phyloP scores from a whole-genome alignment of 1,140 invertebrate genomes.

The Pomacea maculata region DNA sequence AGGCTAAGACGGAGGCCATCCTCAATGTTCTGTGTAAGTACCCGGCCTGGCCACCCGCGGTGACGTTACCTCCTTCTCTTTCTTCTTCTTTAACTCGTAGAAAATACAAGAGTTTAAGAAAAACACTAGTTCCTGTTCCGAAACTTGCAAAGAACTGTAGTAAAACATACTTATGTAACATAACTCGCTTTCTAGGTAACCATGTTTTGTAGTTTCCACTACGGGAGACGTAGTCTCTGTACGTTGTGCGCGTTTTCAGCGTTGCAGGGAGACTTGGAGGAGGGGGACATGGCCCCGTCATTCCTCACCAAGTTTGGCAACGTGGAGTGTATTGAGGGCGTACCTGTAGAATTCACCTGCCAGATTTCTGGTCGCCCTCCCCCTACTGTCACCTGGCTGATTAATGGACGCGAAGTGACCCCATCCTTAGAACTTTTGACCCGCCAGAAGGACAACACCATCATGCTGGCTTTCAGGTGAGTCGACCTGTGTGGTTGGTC shows the following conservation, averaged over 20 bases:
- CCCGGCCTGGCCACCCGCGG: not conserved
- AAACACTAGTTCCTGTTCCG: too few species aligned
- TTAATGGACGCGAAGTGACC: conserved; percentile 49
- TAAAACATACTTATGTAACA: too few species aligned
- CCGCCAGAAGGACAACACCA: conserved; percentile 44
- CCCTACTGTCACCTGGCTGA: conserved; percentile 51
- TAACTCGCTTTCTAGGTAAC: too few species aligned
- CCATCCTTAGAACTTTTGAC: conserved; percentile 39
- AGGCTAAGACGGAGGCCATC: conserved; percentile 60
- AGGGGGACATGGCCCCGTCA: conserved; percentile 50
- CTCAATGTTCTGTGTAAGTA: conserved; percentile 62
- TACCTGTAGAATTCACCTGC: conserved; percentile 53
- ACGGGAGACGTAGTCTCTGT: too few species aligned
- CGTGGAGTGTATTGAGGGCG: conserved; percentile 51
- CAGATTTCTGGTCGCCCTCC: conserved; percentile 51
- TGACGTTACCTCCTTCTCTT: too few species aligned
- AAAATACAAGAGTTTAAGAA: too few species aligned
- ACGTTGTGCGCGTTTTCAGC: conserved; percentile 23
- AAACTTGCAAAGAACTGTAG: too few species aligned
- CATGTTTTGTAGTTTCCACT: too few species aligned
- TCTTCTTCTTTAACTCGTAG: too few species aligned
- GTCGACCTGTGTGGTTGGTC: not conserved
- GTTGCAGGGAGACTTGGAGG: conserved; percentile 41
- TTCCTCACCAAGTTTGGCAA: conserved; percentile 58
- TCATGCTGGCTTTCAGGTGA: conserved; percentile 54